Evolutionary conservation across 1,140 invertebrate species (phyloP).

Genomic region (Saccostrea glomerata): DNA sequence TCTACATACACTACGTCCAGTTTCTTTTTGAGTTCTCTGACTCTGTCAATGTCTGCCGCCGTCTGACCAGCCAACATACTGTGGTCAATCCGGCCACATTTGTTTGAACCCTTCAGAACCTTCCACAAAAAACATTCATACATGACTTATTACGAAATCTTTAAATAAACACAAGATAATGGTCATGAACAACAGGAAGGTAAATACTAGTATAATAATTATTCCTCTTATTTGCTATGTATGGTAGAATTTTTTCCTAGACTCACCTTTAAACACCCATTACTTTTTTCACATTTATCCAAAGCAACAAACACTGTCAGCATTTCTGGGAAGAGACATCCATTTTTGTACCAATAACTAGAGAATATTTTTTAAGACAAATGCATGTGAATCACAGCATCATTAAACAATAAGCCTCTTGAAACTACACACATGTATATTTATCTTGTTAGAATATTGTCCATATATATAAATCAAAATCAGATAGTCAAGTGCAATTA

Average conservation of each 20-base stretch:
- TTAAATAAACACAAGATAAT: no score
- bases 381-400: no score
- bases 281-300: slow-evolving; percentile 71
- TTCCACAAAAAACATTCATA: no score
- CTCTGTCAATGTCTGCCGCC: slow-evolving; percentile 66
- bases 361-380: neutral
- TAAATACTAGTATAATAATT: no score
- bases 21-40: slow-evolving; percentile 63
- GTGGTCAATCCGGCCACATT: slow-evolving; percentile 73
- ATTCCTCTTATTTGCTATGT: neutral
- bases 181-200: no score
- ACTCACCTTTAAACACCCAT: slow-evolving; percentile 77
- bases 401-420: neutral
- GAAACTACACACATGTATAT: neutral
- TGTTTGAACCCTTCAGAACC: slow-evolving; percentile 66
- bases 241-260: neutral
- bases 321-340: slow-evolving; percentile 75
- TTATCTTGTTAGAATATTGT: no score
- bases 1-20: slow-evolving; percentile 64
- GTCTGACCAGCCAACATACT: slow-evolving; percentile 67
- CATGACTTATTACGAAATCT: no score
- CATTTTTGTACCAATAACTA: slow-evolving; percentile 78
- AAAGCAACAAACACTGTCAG: slow-evolving; percentile 75
- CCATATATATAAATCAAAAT: no score
- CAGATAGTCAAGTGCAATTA: no score